These are phyloP conservation scores for Brachionus koreanus DNA, from an alignment of 1,140 invertebrate species.

Conservation along the genomic window DNA sequence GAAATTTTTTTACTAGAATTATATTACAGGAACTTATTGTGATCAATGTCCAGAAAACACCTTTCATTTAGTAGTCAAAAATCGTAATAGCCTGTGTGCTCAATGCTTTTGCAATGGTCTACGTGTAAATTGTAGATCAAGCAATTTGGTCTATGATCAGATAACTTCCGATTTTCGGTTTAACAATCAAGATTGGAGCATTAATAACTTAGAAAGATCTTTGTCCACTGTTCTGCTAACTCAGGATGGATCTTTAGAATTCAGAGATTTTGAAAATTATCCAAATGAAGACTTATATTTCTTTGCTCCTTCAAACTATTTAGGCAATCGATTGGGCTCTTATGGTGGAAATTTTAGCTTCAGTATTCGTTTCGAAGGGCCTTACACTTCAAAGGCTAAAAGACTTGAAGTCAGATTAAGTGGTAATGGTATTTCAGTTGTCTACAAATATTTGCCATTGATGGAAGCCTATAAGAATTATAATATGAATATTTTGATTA, in stretches of 20 bases:
- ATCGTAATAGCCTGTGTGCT: slow-evolving; percentile 80
- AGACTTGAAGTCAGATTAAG: not conserved
- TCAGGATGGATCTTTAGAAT: not conserved
- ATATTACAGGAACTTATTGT: slow-evolving; percentile 71
- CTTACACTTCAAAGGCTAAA: not conserved
- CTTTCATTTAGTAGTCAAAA: slow-evolving; percentile 78
- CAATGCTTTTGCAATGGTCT: slow-evolving; percentile 97
- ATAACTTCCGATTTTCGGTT: not conserved
- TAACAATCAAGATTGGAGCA: not conserved
- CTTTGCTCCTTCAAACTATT: slow-evolving; percentile 68
- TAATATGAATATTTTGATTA: not conserved
- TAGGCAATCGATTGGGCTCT: slow-evolving; percentile 73
- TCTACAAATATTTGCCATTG: not conserved
- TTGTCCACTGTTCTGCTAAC: not conserved
- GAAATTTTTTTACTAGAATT: slow-evolving; percentile 30
- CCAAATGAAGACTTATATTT: slow-evolving; percentile 64
- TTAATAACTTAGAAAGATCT: not conserved
- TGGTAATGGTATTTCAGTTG: not conserved
- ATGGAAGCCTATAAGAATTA: not conserved
- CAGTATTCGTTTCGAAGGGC: slow-evolving; percentile 17
- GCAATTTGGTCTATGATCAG: not conserved
- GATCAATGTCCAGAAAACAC: slow-evolving; percentile 82
- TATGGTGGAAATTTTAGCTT: slow-evolving; percentile 75
- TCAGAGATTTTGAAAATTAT: not conserved
- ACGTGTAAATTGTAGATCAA: slow-evolving; percentile 69